Base-by-base conservation (phyloP, 2,113 vertebrate species). In the Alosa alosa region DNA sequence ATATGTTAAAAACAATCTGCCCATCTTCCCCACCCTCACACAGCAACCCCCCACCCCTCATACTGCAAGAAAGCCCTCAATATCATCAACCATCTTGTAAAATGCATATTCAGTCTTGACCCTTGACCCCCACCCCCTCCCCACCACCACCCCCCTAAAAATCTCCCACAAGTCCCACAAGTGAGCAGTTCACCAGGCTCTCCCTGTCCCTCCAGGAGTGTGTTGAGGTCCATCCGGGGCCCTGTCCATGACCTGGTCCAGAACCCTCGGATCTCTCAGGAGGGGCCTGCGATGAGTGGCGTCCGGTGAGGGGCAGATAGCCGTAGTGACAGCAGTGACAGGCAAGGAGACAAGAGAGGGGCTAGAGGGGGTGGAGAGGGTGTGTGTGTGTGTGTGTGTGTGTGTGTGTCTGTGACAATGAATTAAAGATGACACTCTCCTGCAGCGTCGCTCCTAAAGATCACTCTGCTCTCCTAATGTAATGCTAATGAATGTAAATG, bases 401-500 rank as follows among this genome's bases (percentile, higher is more conserved):
- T 72, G n/a, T 72, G 82, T 78, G 83, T 82, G 84, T 83, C 89
- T 90, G 92, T 92, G 92, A 92, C 91, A 93, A 95, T 93, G 92
- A 94, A 95, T 95, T 94, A 95, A 94, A 94, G 93, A 95, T 94
- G 93, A 91, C 93, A 92, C 92, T 93, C 91, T 91, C 91, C 90
- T 20, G 91, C 93, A 91, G 93, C 91, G 20, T 89, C 91, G 89
- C 93, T 94, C 94, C 92, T 93, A 91, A 94, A 93, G 93, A 94
- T 93, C 91, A 91, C 91, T 92, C 89, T n/a, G 55, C 55, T 93
- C 93, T 91, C 90, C 91, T 94, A 94, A 94, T 94, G 92, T 89
- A 91, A 94, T 94, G 93, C 91, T 95, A 94, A 95, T 94, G 92
- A 92, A 94, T 94, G 93, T 92, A 94, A 94, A 95, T 94, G 88